A percentile compares a stretch with the other conserved stretches of the same genome.
Evolutionary conservation across 2,888 invertebrate genomes (phyloP).

Genomic region (Habrosyne pyritoides): DNA sequence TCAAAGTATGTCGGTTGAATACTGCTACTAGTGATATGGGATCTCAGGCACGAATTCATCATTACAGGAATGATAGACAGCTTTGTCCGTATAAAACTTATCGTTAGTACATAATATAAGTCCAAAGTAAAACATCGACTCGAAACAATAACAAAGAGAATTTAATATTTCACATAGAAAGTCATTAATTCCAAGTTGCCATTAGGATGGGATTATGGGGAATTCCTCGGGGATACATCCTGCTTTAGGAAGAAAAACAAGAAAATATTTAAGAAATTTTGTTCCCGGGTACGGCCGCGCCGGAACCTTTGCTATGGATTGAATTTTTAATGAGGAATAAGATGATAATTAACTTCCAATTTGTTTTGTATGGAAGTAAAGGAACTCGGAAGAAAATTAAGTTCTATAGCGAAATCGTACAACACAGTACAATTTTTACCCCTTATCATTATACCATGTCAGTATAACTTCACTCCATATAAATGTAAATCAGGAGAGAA

Average conservation of each 20-base stretch:
- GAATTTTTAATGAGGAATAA: constrained; percentile 4
- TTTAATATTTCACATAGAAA: not conserved
- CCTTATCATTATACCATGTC: not conserved
- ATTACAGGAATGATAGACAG: not conserved
- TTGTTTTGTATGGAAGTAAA: not conserved
- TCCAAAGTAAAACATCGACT: not conserved
- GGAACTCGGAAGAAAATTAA: not conserved
- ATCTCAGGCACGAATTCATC: not conserved
- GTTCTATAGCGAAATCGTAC: no score
- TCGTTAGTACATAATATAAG: no score
- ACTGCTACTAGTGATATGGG: not conserved
- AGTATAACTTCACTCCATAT: not conserved
- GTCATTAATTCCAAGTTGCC: constrained; percentile 7
- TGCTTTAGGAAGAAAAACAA: constrained; percentile 4
- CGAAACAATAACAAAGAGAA: not conserved
- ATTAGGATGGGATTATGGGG: constrained; percentile 7
- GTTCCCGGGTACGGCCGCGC: not conserved
- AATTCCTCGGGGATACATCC: not conserved
- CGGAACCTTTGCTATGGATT: not conserved
- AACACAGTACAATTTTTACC: no score
- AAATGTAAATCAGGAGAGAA: constrained; percentile 28
- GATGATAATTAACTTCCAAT: not conserved
- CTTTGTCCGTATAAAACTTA: not conserved
- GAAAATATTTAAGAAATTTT: constrained; percentile 4
- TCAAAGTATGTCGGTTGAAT: not conserved